Base-by-base conservation (phyloP, 2,888 invertebrate genomes). In the Spodoptera exigua region DNA sequence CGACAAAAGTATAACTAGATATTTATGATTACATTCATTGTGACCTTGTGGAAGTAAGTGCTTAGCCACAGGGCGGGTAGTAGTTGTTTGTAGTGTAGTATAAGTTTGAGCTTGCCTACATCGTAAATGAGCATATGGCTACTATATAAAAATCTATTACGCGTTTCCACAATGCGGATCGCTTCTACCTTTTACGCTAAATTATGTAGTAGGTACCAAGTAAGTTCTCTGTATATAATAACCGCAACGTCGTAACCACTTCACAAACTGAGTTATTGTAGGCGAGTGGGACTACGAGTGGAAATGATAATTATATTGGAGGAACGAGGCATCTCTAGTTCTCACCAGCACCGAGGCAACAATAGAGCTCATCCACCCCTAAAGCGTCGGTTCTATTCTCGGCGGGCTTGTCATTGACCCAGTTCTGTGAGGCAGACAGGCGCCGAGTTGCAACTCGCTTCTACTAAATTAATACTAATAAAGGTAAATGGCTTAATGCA, bases 351-450 rank as follows among this genome's bases (percentile, higher is more conserved):
- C 66, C 45, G 56, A 37, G 68, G 72, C 74, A 87, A 90, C 90
- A 90, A 90, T 89, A 85, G 88, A 85, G 79, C 86, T 83, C 85
- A 83, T 87, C 89, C 84, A 88, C 86, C 89, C 92, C 88, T 88
- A 84, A 86, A 89, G 87, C 89, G 82, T 78, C 79, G 82, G 83
- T 84, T 88, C 92, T 93, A 93, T 92, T 93, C 92, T 92, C 85
- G 86, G 85, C 85, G 81, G 83, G 84, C 68, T 86, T 89, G 91
- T 89, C 90, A 93, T 93, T 93, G 93, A 93, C 93, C 93, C 81
- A 93, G 86, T 89, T 93, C 79, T 82, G 68, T 77, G 80, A 81
- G 80, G 79, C 81, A 85, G 84, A 85, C 83, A 78, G 78, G 78
- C 79, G 74, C 76, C 74, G 75, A 81, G 82, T 80, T 89, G 85